Percentiles rank a stretch among this genome's conserved stretches.
Conservation (phyloP, 2,888 invertebrate species). For the Venustoraphidia nigricollis region DNA sequence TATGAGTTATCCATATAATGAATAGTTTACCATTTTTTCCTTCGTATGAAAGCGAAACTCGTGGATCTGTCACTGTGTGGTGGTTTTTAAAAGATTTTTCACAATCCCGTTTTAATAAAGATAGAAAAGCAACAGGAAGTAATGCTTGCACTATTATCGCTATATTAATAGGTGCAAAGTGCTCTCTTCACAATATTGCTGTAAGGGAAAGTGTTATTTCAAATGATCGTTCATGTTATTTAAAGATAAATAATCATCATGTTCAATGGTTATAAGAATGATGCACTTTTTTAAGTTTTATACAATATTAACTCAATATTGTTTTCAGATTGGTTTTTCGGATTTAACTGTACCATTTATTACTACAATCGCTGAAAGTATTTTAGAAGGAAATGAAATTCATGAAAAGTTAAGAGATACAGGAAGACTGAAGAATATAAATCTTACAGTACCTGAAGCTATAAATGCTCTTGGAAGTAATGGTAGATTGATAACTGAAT, state of each 20-base stretch:
- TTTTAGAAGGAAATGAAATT: slow-evolving; percentile 39
- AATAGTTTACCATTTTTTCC: slow-evolving; percentile 24
- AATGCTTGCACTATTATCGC: slow-evolving; percentile 47
- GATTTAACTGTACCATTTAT: background rate
- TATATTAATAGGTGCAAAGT: slow-evolving; percentile 34
- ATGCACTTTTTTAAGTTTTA: background rate
- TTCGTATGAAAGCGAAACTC: slow-evolving; percentile 21
- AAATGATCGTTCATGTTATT: background rate
- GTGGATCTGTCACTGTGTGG: slow-evolving; percentile 24
- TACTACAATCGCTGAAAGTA: slow-evolving; percentile 32
- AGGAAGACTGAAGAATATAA: slow-evolving; percentile 26
- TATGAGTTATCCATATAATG: background rate
- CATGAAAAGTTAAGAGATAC: slow-evolving; percentile 31
- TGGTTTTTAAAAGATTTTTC: slow-evolving; percentile 43
- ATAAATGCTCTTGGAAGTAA: slow-evolving; percentile 26
- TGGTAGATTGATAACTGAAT: slow-evolving; percentile 23
- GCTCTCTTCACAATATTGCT: slow-evolving; percentile 20
- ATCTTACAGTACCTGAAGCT: slow-evolving; percentile 37
- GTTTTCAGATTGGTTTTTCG: background rate
- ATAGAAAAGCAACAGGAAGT: slow-evolving; percentile 30
- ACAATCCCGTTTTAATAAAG: slow-evolving; percentile 38
- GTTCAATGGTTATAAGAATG: background rate
- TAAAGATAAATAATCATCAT: background rate
- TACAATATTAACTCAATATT: background rate
- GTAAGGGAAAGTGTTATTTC: slow-evolving; percentile 14